Conservation (phyloP, 2,888 invertebrate species). For the Netelia inedita region DNA sequence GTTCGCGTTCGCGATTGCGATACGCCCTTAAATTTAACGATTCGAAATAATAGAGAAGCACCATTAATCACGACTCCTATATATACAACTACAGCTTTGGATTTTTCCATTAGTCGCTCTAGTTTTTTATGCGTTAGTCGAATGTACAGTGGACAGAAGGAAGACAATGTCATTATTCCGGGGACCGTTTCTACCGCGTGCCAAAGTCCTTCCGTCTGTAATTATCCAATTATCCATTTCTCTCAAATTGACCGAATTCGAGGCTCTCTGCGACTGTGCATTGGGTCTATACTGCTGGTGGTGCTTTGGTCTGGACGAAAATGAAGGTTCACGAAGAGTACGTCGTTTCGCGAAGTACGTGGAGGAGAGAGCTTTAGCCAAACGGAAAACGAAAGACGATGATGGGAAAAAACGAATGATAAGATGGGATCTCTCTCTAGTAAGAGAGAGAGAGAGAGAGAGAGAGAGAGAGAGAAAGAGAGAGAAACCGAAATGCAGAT, state of each 20-base stretch:
- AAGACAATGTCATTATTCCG: slow-evolving; percentile 49
- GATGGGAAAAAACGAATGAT: slow-evolving; percentile 8
- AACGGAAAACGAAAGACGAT: background rate
- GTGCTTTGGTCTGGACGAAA: slow-evolving; percentile 26
- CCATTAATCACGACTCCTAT: background rate
- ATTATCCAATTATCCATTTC: slow-evolving; percentile 68
- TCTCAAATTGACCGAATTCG: slow-evolving; percentile 56
- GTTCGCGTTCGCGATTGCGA: too few relatives aligned
- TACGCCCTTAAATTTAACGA: background rate
- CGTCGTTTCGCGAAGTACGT: slow-evolving; percentile 54
- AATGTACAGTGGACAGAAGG: slow-evolving; percentile 39
- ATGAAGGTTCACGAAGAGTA: slow-evolving; percentile 61
- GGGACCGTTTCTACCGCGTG: slow-evolving; percentile 34
- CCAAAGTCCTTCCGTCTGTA: slow-evolving; percentile 51
- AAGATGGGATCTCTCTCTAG: background rate
- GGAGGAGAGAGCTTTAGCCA: slow-evolving; percentile 18
- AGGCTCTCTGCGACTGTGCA: slow-evolving; percentile 21
- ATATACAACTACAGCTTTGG: background rate
- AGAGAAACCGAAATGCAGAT: background rate
- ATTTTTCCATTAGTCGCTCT: background rate
- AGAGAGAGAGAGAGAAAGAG: slow-evolving; percentile 12
- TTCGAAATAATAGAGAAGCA: background rate
- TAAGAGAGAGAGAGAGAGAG: background rate
- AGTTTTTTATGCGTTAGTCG: background rate
- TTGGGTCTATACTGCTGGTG: background rate